phyloP scores from a whole-genome alignment of 2,797 vertebrate species.

The Eospalax fontanierii region DNA sequence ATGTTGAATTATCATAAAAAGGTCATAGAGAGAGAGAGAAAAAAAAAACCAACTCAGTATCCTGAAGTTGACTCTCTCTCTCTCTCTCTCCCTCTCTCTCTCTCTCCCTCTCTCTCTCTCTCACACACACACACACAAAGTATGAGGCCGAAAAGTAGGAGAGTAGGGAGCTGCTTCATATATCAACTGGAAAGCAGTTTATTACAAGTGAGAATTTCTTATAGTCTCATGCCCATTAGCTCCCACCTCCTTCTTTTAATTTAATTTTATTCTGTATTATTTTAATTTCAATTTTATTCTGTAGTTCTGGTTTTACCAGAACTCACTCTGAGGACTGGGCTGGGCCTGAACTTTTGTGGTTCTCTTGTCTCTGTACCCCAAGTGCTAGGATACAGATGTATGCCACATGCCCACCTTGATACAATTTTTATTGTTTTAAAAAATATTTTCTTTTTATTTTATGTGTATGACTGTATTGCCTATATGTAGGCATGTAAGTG shows the following conservation, averaged over 20 bases:
- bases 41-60: background rate
- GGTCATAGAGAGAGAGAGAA: background rate
- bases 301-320: background rate
- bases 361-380: background rate
- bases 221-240: fast-evolving
- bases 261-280: too few species aligned
- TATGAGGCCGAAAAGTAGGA: background rate
- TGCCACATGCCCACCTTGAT: background rate
- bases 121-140: background rate
- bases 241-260: background rate
- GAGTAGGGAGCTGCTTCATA: too few species aligned
- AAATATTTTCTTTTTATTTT: too few species aligned
- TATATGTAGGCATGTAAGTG: too few species aligned
- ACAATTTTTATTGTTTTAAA: background rate
- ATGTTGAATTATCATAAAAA: background rate
- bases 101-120: too few species aligned
- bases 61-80: background rate
- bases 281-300: too few species aligned
- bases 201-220: background rate
- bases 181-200: fast-evolving
- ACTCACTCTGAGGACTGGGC: background rate
- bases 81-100: background rate
- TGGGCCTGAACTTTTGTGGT: background rate
- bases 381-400: background rate
- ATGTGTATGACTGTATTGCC: too few species aligned